These are phyloP conservation scores for Xestoiulus laeticollis DNA, from an alignment of 2,888 invertebrate genomes.

Conservation along the genomic window DNA sequence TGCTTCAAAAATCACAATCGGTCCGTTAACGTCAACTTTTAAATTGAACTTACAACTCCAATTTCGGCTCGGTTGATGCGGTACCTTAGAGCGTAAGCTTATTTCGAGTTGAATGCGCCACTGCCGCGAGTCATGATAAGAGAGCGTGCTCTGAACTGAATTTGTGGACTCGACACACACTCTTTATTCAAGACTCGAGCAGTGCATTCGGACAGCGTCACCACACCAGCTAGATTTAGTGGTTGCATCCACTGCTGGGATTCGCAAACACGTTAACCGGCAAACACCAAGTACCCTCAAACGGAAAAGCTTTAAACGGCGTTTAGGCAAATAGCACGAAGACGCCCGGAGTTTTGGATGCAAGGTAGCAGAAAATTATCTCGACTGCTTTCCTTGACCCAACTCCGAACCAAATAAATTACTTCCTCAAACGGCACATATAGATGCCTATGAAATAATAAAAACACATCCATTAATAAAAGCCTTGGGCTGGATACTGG, in stretches of 20 bases:
- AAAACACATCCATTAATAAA: constrained; percentile 40
- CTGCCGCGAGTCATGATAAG: constrained; percentile 47
- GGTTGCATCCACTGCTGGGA: background rate
- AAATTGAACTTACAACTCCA: constrained; percentile 35
- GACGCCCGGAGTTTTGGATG: constrained; percentile 1
- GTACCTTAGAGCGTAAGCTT: background rate
- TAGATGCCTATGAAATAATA: constrained; percentile 47
- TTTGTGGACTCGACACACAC: constrained; percentile 48
- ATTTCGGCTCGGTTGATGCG: constrained; percentile 6
- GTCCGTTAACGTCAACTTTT: constrained; percentile 7
- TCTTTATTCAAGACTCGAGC: constrained; percentile 47
- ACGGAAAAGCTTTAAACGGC: constrained; percentile 18
- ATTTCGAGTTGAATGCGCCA: constrained; percentile 11
- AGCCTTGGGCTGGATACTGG: background rate
- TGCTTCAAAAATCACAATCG: background rate
- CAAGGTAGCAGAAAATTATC: constrained; percentile 47
- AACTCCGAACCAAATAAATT: constrained; percentile 40
- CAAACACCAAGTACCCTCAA: constrained; percentile 12
- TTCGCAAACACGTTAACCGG: background rate
- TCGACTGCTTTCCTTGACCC: constrained; percentile 44
- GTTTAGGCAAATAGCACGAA: background rate
- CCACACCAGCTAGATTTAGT: background rate
- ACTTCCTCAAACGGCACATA: constrained; percentile 44
- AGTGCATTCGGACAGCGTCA: constrained; percentile 8
- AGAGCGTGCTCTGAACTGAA: constrained; percentile 48